phyloP scores from a whole-genome alignment of 92 coral and sea anemone species.

The Isaurus tuberculatus region DNA sequence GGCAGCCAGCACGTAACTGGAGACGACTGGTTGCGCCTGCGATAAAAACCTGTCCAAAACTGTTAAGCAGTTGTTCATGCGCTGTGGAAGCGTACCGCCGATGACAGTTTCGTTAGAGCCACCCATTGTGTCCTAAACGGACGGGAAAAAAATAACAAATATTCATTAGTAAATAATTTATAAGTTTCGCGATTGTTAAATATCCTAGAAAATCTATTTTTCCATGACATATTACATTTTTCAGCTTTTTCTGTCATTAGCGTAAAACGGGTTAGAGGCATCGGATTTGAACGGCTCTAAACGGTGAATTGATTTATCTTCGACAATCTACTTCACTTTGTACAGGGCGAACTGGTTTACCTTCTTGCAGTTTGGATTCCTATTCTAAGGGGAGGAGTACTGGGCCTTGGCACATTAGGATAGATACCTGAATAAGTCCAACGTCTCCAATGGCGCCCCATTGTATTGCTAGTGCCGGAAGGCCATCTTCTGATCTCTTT shows the following conservation, averaged over 20 bases:
- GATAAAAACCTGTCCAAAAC: constrained; percentile 84
- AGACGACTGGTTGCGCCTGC: constrained; percentile 86
- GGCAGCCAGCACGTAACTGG: constrained; percentile 80
- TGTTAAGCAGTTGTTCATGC: constrained; percentile 86
- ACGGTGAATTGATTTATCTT: no score
- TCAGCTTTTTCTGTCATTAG: no score
- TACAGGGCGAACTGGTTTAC: no score
- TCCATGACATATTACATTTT: no score
- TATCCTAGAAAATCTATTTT: background rate
- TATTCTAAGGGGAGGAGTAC: no score
- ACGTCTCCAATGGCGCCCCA: constrained; percentile 95
- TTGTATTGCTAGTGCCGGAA: constrained; percentile 84
- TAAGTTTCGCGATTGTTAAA: background rate
- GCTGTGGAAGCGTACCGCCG: constrained; percentile 89
- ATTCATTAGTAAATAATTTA: background rate
- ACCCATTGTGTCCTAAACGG: constrained; percentile 84
- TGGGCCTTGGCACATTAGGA: no score
- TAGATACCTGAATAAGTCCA: constrained; percentile 79
- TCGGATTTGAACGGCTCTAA: no score
- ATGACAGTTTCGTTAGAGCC: constrained; percentile 87
- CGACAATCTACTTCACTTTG: no score
- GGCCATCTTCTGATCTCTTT: constrained; percentile 70
- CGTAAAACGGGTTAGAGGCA: no score
- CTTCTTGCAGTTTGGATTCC: no score
- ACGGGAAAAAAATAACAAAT: background rate